Conservation (phyloP, 2,888 invertebrate species). For the Monopis laevigella region DNA sequence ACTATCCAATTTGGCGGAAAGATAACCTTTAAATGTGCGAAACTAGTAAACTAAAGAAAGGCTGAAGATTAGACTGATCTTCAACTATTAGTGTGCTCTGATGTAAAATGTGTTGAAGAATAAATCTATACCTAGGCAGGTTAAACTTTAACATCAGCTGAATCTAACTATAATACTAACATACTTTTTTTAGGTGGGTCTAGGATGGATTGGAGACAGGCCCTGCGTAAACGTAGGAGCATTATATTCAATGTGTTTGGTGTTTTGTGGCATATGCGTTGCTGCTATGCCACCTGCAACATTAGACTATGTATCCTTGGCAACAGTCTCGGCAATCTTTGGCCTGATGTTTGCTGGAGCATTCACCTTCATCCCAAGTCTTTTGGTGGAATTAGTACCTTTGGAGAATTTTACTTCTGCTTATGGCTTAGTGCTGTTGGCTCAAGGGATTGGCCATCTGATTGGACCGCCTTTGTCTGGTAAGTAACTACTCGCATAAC, state of each 20-base stretch:
- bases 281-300: constrained; percentile 68
- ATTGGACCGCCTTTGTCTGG: constrained; percentile 94
- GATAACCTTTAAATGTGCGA: too few species aligned
- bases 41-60: too few species aligned
- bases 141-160: too few species aligned
- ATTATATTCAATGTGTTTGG: constrained; percentile 82
- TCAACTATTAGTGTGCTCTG: too few species aligned
- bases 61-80: too few species aligned
- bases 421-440: constrained; percentile 87
- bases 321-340: constrained; percentile 71
- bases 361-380: constrained; percentile 90
- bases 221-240: constrained; percentile 83
- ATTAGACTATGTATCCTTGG: constrained; percentile 55
- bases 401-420: constrained; percentile 92
- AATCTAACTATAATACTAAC: background rate
- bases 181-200: constrained; percentile 67
- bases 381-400: constrained; percentile 88
- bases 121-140: too few species aligned
- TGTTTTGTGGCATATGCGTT: constrained; percentile 72
- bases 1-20: too few species aligned
- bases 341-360: constrained; percentile 93
- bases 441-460: constrained; percentile 93
- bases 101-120: too few species aligned
- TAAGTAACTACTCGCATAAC: too few species aligned
- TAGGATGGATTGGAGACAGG: constrained; percentile 91